Evolutionary conservation across 2,797 vertebrate genomes (phyloP), one percentile per base, ranked within the genome.

Genomic region (Acipenser transmontanus): DNA sequence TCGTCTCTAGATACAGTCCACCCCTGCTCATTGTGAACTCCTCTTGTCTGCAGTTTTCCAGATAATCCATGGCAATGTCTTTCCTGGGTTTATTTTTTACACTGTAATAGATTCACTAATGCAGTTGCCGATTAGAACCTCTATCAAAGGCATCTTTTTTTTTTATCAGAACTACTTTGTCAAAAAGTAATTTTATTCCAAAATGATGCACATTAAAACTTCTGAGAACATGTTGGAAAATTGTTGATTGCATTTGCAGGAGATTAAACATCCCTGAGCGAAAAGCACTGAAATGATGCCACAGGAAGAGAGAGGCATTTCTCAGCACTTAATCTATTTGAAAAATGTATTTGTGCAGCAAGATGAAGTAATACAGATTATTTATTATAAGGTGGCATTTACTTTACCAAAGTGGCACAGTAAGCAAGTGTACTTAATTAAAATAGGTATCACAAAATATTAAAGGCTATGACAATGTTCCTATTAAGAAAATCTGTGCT

Each of bases 401-500:
- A 54, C 52, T 54, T 9, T 54, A 54, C n/a, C 8, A 4, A 54
- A 54, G n/a, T 9, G n/a, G 52, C 52, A 54, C 52, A 54, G 52
- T 54, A 54, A 54, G 52, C 52, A 54, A 54, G 52, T 54, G 52
- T 54, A 54, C 7, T 9, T 54, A 54, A 54, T 54, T 54, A 66
- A 10, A 57, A 9, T 34, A 56, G 51, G 20, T n/a, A 54, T 57
- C 64, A 54, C 50, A 54, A 50, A 65, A 47, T n/a, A 10, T 20
- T 48, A 34, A 66, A 50, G 47, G 20, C 11, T 54, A 57, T 34
- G n/a, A 66, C 17, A 66, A 52, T 47, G 64, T 49, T 54, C 20
- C 52, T 50, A 14, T 59, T 13, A n/a, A 48, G 12, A 6, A 14
- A 54, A 54, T 54, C 5, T 54, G n/a, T 54, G 8, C 8, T 54